Base-by-base conservation (phyloP, 2,888 invertebrate species). In the Ischnura elegans region DNA sequence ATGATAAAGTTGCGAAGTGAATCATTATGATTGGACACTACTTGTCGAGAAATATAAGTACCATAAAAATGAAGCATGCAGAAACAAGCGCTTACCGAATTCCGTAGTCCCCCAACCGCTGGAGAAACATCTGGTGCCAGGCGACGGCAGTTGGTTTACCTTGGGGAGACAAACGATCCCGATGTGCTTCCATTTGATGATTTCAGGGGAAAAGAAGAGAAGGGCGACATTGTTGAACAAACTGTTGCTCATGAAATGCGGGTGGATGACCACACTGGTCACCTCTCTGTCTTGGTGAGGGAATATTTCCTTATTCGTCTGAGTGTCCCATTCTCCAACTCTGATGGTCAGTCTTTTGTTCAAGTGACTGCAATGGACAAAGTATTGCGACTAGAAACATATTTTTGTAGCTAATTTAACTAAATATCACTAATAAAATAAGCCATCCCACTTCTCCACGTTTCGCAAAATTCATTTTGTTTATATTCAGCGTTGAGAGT, bases 261-360 rank as follows among this genome's bases (percentile, higher is more conserved):
- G 96, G 95, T 98, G 98, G 0, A 97, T 95, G 0, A 97, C 95
- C 0, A 97, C 96, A 13, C 96, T 96, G 0, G 95, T 95, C 0
- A 98, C 98, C 6, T 96, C 96, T 5, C 97, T 96, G 95, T 98
- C 98, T 95, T 98, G 98, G 95, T 98, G 97, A 0, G 97, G 97
- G 94, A 96, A 97, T 0, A 97, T 96, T 95, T 98, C 98, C 87
- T 96, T 96, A 55, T 96, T 97, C 0, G 97, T 97, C 95, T 98
- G 97, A 0, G 98, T 98, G 95, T 98, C 98, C 98, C 98, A 98
- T 96, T 98, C 98, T 0, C 98, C 98, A 0, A 97, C 97, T 0
- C 98, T 96, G 3, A 98, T 96, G 94, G 96, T 96, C 87, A 98
- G 95, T 0, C 47, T 47, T 13, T 47, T 47, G 5, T 47, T 47